Evolutionary conservation across 2,113 vertebrate species (phyloP).

Genomic region (Phainopepla nitens): DNA sequence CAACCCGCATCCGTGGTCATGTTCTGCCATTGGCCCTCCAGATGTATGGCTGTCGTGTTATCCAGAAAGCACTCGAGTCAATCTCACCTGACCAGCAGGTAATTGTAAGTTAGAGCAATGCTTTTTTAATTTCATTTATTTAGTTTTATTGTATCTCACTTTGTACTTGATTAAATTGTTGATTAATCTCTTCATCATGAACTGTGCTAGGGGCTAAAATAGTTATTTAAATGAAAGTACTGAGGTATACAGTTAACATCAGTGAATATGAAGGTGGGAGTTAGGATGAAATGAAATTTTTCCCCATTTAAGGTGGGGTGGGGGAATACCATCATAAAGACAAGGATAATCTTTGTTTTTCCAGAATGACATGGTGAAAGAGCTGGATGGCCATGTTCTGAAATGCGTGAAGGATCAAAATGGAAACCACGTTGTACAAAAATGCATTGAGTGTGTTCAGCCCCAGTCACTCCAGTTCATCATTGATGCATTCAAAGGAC

Average conservation of each 20-base stretch:
- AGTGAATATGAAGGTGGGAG: background rate
- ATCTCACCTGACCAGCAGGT: slow-evolving; percentile 98
- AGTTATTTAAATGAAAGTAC: background rate
- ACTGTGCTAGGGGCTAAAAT: background rate
- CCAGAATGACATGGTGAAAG: slow-evolving; percentile 93
- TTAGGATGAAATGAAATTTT: background rate
- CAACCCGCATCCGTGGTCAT: slow-evolving; percentile 92
- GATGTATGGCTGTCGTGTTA: slow-evolving; percentile 96
- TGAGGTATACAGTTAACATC: background rate
- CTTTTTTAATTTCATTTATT: slow-evolving; percentile 16
- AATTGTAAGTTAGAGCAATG: slow-evolving; percentile 90
- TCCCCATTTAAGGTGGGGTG: fast-evolving
- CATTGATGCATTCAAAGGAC: slow-evolving; percentile 95
- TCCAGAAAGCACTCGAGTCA: slow-evolving; percentile 96
- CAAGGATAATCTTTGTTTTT: background rate
- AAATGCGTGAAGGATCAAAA: slow-evolving; percentile 98
- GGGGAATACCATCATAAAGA: background rate
- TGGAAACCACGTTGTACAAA: slow-evolving; percentile 97
- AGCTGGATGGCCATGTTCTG: slow-evolving; percentile 93
- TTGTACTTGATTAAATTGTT: background rate
- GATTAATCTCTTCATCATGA: background rate
- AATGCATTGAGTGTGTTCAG: slow-evolving; percentile 96
- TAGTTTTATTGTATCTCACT: background rate
- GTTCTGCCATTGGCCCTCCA: slow-evolving; percentile 92
- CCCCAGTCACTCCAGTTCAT: slow-evolving; percentile 94